Percentiles rank a stretch among this genome's conserved stretches.
Conservation (phyloP, 1,140 invertebrate genomes). For the Magallana gigas region DNA sequence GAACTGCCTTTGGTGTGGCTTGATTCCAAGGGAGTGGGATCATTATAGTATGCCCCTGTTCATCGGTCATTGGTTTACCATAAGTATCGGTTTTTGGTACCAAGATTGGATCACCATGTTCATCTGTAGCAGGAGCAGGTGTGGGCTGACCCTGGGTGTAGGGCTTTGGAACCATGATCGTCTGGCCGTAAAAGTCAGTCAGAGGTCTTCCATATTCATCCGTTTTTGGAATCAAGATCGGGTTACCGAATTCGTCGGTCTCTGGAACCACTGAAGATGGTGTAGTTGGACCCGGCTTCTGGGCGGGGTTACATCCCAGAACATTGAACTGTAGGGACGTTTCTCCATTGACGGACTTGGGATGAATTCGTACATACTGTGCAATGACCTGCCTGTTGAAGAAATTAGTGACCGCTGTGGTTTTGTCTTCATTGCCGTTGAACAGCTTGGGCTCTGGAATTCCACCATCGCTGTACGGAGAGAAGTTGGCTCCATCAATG, state of each 20-base stretch:
- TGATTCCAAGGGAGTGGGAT: slow-evolving; percentile 10
- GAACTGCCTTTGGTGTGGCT: slow-evolving; percentile 3
- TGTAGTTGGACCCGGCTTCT: slow-evolving; percentile 19
- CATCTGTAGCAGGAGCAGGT: slow-evolving; percentile 42
- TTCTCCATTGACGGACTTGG: slow-evolving; percentile 47
- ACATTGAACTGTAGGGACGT: slow-evolving; percentile 55
- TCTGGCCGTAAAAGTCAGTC: slow-evolving; percentile 31
- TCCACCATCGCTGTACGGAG: slow-evolving; percentile 52
- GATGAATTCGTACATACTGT: slow-evolving; percentile 64
- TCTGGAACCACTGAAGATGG: slow-evolving; percentile 36
- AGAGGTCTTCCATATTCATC: not conserved
- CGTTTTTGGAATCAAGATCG: slow-evolving; percentile 30
- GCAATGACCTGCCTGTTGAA: slow-evolving; percentile 68
- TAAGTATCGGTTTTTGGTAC: not conserved
- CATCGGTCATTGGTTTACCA: slow-evolving; percentile 1
- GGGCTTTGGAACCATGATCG: slow-evolving; percentile 2
- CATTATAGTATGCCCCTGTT: not conserved
- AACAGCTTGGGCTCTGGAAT: slow-evolving; percentile 58
- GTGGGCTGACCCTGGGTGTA: slow-evolving; percentile 24
- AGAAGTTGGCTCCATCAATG: slow-evolving; percentile 66
- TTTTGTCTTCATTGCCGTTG: slow-evolving; percentile 63
- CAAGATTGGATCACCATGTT: slow-evolving; percentile 23
- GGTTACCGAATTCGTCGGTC: not conserved
- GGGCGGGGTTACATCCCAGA: slow-evolving; percentile 56
- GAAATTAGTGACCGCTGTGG: slow-evolving; percentile 60